Evolutionary conservation across 1,140 invertebrate genomes (phyloP).

Genomic region (Planococcus citri): DNA sequence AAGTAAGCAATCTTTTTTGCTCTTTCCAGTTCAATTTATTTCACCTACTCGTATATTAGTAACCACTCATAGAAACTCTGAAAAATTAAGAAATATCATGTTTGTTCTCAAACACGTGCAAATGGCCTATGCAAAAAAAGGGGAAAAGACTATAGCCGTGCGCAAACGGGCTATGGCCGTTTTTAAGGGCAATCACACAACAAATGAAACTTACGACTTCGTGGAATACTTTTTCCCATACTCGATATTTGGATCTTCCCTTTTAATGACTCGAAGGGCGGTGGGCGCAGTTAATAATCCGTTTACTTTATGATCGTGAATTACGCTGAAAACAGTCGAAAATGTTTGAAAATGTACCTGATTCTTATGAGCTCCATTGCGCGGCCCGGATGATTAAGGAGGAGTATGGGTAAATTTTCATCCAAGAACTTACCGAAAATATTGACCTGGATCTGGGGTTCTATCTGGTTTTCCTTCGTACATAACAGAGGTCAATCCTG

Average conservation of each 20-base stretch:
- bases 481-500: slow-evolving; percentile 70
- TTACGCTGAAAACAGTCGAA: slow-evolving; percentile 47
- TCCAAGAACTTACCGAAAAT: slow-evolving; percentile 57
- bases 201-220: slow-evolving; percentile 43
- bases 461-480: slow-evolving; percentile 92
- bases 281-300: slow-evolving; percentile 82
- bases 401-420: not conserved
- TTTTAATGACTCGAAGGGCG: slow-evolving; percentile 67
- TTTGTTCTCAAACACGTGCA: too few species aligned
- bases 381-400: not conserved
- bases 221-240: slow-evolving; percentile 53
- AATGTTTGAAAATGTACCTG: not conserved
- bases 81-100: too few species aligned
- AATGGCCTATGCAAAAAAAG: too few species aligned
- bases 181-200: not conserved
- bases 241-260: slow-evolving; percentile 55
- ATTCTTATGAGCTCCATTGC: not conserved
- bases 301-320: slow-evolving; percentile 71
- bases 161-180: too few species aligned
- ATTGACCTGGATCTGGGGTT: slow-evolving; percentile 80
- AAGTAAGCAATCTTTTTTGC: too few species aligned
- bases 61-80: too few species aligned
- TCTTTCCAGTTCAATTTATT: too few species aligned
- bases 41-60: too few species aligned
- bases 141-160: too few species aligned